A percentile compares a stretch with the other conserved stretches of the same genome.
These are phyloP conservation scores for Lagopus leucura DNA, from an alignment of 2,113 vertebrate species.

Conservation along the genomic window DNA sequence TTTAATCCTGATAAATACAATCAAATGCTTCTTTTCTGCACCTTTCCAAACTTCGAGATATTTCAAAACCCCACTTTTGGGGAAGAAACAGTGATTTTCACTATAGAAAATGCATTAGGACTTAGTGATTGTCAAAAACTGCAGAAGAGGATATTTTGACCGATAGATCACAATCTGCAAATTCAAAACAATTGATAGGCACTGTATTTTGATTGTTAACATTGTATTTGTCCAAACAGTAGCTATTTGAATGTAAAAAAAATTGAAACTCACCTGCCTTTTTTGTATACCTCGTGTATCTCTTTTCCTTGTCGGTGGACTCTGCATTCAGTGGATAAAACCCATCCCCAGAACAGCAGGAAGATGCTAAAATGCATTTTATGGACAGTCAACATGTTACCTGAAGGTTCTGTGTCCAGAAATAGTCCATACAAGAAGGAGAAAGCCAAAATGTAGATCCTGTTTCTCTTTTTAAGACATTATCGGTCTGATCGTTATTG, in stretches of 20 bases:
- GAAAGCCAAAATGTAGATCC: slow-evolving; percentile 53
- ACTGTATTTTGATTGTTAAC: neutral
- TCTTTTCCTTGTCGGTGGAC: slow-evolving; percentile 68
- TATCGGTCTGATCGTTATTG: slow-evolving; percentile 76
- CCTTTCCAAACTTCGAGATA: neutral
- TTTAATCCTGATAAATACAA: neutral
- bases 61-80: neutral
- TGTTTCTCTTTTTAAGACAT: slow-evolving; percentile 78
- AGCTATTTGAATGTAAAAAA: neutral
- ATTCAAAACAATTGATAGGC: slow-evolving; percentile 5
- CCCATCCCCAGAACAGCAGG: slow-evolving; percentile 82
- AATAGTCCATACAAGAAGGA: slow-evolving; percentile 64
- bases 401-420: slow-evolving; percentile 65
- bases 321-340: slow-evolving; percentile 79
- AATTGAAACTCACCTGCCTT: slow-evolving; percentile 83
- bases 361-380: slow-evolving; percentile 85
- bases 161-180: neutral
- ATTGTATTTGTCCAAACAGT: neutral
- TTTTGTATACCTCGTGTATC: slow-evolving; percentile 78
- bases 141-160: neutral
- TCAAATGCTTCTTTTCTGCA: neutral
- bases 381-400: slow-evolving; percentile 68
- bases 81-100: neutral
- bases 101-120: slow-evolving; percentile 6
- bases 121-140: neutral